Percentiles rank a stretch among this genome's conserved stretches.
Conservation (phyloP, 2,797 vertebrate species). For the Craterocephalus amniculus region DNA sequence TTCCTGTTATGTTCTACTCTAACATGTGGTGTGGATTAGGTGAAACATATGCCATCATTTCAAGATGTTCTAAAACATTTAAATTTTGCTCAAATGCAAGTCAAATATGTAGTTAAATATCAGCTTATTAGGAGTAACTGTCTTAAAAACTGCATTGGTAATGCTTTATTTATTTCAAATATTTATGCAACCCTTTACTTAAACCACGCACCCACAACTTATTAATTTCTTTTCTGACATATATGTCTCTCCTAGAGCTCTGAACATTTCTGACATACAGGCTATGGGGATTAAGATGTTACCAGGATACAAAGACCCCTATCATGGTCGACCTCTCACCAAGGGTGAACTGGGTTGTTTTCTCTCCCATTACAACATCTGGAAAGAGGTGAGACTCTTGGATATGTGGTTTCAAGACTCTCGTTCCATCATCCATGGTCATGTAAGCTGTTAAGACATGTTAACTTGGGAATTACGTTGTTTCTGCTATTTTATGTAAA, state of each 20-base stretch:
- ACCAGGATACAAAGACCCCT: slow-evolving; percentile 92
- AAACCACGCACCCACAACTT: not conserved
- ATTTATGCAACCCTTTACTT: not conserved
- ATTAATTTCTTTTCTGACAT: slow-evolving; percentile 32
- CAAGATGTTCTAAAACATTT: slow-evolving; percentile 11
- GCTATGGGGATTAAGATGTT: slow-evolving; percentile 91
- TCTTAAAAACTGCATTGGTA: not conserved
- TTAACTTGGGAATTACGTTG: not conserved
- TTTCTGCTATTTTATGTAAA: not conserved
- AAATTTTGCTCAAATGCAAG: not conserved
- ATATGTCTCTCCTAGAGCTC: slow-evolving; percentile 78
- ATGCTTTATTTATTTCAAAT: not conserved
- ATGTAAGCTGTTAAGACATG: slow-evolving; percentile 23
- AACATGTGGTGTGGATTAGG: slow-evolving; percentile 34
- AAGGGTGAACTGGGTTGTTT: slow-evolving; percentile 96
- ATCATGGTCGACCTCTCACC: slow-evolving; percentile 91
- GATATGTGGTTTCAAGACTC: slow-evolving; percentile 15
- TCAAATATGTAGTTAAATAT: not conserved
- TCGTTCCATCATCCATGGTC: slow-evolving; percentile 18
- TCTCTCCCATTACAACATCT: slow-evolving; percentile 93
- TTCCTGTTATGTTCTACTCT: slow-evolving; percentile 41
- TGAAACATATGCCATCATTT: slow-evolving; percentile 34
- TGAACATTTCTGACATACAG: slow-evolving; percentile 89
- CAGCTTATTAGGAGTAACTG: not conserved
- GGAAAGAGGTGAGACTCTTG: slow-evolving; percentile 87